Percentiles rank a stretch among this genome's conserved stretches.
Evolutionary conservation across 2,113 vertebrate genomes (phyloP).

Genomic region (Macquaria ambigua): DNA sequence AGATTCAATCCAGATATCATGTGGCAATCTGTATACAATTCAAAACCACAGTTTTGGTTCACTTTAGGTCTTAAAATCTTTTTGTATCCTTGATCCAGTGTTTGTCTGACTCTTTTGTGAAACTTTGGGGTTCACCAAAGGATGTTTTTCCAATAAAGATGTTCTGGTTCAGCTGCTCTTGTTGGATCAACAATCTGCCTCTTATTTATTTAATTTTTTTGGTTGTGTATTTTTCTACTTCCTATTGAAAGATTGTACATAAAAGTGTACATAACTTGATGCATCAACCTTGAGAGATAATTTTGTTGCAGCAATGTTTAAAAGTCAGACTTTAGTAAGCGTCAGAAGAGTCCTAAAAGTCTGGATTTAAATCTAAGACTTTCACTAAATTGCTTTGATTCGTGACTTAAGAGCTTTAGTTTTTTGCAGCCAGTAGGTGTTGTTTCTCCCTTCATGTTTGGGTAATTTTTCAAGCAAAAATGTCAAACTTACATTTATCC

Average conservation of each 20-base stretch:
- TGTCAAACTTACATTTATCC: not conserved
- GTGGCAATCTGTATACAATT: slow-evolving; percentile 6
- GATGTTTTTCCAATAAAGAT: slow-evolving; percentile 17
- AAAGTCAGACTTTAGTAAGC: not conserved
- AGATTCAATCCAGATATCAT: slow-evolving; percentile 31
- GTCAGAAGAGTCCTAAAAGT: not conserved
- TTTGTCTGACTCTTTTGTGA: slow-evolving; percentile 4
- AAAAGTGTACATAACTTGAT: not conserved
- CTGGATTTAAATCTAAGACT: not conserved
- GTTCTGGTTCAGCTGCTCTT: slow-evolving; percentile 44
- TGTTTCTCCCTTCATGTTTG: not conserved
- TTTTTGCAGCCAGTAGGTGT: not conserved
- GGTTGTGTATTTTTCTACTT: not conserved
- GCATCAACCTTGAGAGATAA: not conserved
- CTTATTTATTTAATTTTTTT: too few species aligned
- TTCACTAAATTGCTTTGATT: not conserved
- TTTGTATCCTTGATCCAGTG: not conserved
- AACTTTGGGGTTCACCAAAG: not conserved
- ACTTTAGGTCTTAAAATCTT: not conserved
- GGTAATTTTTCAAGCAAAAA: not conserved
- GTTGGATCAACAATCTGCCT: not conserved
- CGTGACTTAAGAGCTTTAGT: not conserved
- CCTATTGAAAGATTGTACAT: not conserved
- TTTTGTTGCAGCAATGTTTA: not conserved
- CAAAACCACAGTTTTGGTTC: slow-evolving; percentile 1